Evolutionary conservation across 2,797 vertebrate species (phyloP), one percentile per base, ranked within the genome.

Genomic region (Scolopax rusticola): DNA sequence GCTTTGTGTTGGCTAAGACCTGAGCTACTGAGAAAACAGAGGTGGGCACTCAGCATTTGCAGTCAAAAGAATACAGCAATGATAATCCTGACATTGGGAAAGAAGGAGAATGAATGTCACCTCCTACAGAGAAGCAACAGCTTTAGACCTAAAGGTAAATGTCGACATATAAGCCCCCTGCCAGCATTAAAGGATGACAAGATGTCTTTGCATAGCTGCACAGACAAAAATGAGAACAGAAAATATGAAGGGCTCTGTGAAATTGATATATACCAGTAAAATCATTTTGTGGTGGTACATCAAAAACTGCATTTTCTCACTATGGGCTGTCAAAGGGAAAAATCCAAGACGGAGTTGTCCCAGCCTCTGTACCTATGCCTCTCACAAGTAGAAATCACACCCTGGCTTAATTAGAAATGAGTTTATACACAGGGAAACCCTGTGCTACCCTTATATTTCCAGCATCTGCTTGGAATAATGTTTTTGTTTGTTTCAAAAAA

Each of bases 281-380:
- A 36, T 10, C 0, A 4, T 20, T 79, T 61, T 65, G 3, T 32
- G 60, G 20, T 12, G 10, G 13, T 24, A 50, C 40, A 51, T 51
- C 30, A 61, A 32, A 83, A 81, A 3, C 15, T 48, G 63, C 3
- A 12, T 78, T 84, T 86, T 67, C 30, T 81, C n/a, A 20, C 43
- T 8, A 0, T 1, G 16, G 33, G 4, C 12, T 24, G 17, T n/a
- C 48, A 16, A 27, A 71, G 11, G 11, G 38, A 23, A 53, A 15
- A 87, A 15, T 32, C 53, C 33, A 56, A 60, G 25, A 10, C 15
- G 45, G 15, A 65, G 13, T 5, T 48, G 1, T 23, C 36, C 24
- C 15, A n/a, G 7, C 7, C 21, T 48, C 40, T 70, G 7, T 32
- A 7, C 5, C 24, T 74, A 15, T 48, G 27, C 27, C 13, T 51